Percentiles rank a stretch among this genome's conserved stretches.
Evolutionary conservation across 2,797 vertebrate species (phyloP).

Genomic region (Chloroceryle inda): DNA sequence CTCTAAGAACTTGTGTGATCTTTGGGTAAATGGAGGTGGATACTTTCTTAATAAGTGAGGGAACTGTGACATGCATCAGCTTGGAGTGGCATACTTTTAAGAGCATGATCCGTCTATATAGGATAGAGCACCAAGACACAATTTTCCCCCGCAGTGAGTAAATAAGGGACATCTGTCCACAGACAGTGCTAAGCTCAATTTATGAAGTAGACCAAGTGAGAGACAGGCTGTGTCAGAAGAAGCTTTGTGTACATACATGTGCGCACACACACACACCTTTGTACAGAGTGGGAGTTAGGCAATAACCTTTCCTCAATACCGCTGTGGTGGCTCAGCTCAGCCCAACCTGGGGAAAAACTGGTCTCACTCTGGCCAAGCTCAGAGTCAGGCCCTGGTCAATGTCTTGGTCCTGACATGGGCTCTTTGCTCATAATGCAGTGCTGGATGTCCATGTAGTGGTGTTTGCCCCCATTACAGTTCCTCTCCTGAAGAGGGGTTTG

Average conservation of each 20-base stretch:
- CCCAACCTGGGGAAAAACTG: background rate
- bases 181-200: background rate
- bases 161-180: background rate
- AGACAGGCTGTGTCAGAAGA: background rate
- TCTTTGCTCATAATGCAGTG: background rate
- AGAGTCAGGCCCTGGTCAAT: background rate
- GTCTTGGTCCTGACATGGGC: background rate
- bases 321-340: background rate
- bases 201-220: background rate
- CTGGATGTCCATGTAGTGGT: rapidly evolving
- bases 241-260: background rate
- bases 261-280: rapidly evolving
- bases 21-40: background rate
- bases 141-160: background rate
- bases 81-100: background rate
- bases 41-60: background rate
- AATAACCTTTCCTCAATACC: background rate
- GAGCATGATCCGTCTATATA: background rate
- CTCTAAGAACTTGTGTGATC: background rate
- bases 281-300: rapidly evolving
- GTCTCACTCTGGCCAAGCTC: background rate
- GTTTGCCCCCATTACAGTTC: background rate
- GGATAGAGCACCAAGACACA: background rate
- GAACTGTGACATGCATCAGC: rapidly evolving
- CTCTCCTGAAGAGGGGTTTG: rapidly evolving